Evolutionary conservation across 2,113 vertebrate genomes (phyloP), one percentile per base, ranked within the genome.

Genomic region (Chloebia gouldiae): DNA sequence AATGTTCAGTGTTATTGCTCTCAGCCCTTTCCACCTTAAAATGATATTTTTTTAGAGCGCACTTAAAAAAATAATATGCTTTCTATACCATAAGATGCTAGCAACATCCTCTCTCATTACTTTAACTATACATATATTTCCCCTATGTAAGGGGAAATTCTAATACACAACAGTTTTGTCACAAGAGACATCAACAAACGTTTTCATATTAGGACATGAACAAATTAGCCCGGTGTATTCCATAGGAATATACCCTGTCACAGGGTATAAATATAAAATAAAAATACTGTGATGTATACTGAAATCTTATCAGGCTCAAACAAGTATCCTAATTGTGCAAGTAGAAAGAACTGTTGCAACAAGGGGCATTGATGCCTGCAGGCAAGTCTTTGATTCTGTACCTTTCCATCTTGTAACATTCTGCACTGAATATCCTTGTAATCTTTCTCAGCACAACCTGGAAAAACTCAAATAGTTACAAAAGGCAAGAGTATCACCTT

Each of bases 341-440:
- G 94, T 95, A 81, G 88, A 96, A 90, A 92, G 92, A 92, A 63
- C 47, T 77, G 59, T 81, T 90, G 51, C 88, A 90, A 88, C 94
- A 96, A 92, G 93, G 80, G 92, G 79, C 93, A 76, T 87, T 68
- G 77, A 66, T 96, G 95, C 97, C 96, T 94, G 69, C 86, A 94
- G 96, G 95, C 96, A 95, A 96, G 79, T 81, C 96, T 97, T 97
- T 97, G 96, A 97, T 97, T 96, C 81, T 82, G 44, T 95, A 93
- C 95, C 92, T 97, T 96, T 95, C 92, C 2, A 0, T 93, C 93
- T 94, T 95, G 86, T 93, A 91, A 79, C 81, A 69, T 73, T 97
- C 90, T 89, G 37, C 45, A 30, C 72, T 70, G 95, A 90, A 94
- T 93, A 92, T 87, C 80, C 81, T 90, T 96, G 91, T 85, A 96